Evolutionary conservation across 1,140 invertebrate genomes (phyloP).

Genomic region (Neodiprion fabricii): DNA sequence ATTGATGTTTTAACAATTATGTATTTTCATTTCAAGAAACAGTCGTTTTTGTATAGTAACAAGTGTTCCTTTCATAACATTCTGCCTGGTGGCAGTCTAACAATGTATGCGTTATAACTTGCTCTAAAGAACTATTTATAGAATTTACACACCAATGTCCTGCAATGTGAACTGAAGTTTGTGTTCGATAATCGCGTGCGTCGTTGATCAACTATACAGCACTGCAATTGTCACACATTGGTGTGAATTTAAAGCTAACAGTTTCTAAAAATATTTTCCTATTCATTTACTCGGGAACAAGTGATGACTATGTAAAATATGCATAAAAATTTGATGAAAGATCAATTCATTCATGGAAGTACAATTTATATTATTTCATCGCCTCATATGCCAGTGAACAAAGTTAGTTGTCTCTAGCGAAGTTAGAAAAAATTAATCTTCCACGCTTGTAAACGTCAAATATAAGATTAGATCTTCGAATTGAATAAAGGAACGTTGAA

Average conservation of each 20-base stretch:
- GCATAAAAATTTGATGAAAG: neutral
- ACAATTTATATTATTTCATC: neutral
- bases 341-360: neutral
- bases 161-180: neutral
- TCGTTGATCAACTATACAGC: neutral
- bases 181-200: neutral
- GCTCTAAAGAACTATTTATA: neutral
- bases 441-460: too few relatives aligned
- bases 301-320: neutral
- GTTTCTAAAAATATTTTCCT: neutral
- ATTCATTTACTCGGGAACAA: neutral
- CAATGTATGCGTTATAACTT: neutral
- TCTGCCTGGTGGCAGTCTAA: neutral
- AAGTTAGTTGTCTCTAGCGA: neutral
- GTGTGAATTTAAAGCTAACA: neutral
- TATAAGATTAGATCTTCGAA: neutral
- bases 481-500: conserved; percentile 2
- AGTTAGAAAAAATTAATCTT: too few relatives aligned
- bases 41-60: conserved; percentile 12
- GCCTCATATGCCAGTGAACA: neutral
- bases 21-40: conserved; percentile 3
- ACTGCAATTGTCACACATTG: neutral
- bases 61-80: conserved; percentile 8
- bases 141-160: neutral
- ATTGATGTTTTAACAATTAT: neutral